These are phyloP conservation scores for Trichacis sp. DNA, from an alignment of 2,888 invertebrate genomes.

Conservation along the genomic window DNA sequence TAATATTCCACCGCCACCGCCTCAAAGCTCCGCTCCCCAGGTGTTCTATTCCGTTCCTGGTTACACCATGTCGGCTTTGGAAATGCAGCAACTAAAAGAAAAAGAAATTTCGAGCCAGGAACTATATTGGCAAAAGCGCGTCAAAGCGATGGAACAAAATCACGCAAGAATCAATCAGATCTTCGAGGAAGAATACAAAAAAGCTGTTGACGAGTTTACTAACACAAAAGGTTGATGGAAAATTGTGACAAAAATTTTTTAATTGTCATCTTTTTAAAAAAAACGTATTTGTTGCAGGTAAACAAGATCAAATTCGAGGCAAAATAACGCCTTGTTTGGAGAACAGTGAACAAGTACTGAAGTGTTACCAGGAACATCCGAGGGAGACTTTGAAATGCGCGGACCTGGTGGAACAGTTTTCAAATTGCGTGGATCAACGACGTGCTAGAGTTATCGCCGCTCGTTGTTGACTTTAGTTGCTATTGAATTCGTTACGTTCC, in stretches of 20 bases:
- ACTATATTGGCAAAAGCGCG: slow-evolving; percentile 73
- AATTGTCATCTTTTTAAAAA: no score
- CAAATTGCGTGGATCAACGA: slow-evolving; percentile 74
- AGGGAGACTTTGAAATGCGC: slow-evolving; percentile 74
- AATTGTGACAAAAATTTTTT: no score
- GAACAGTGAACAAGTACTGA: slow-evolving; percentile 72
- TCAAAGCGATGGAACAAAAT: slow-evolving; percentile 71
- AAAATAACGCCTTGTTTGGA: slow-evolving; percentile 71
- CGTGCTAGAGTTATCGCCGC: slow-evolving; percentile 69
- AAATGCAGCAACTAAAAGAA: slow-evolving; percentile 72
- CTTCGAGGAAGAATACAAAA: slow-evolving; percentile 73
- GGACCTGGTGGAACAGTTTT: slow-evolving; percentile 74
- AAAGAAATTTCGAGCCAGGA: slow-evolving; percentile 74
- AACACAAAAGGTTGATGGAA: slow-evolving; percentile 15
- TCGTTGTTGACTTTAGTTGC: slow-evolving; percentile 50
- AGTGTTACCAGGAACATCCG: slow-evolving; percentile 74
- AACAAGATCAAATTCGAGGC: slow-evolving; percentile 20
- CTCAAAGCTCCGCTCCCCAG: slow-evolving; percentile 9
- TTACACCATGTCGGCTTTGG: slow-evolving; percentile 60
- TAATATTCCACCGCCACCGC: not conserved
- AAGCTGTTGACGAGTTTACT: slow-evolving; percentile 65
- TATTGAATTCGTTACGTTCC: not conserved
- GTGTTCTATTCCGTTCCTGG: slow-evolving; percentile 49
- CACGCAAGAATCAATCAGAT: slow-evolving; percentile 73
- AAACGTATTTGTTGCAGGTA: slow-evolving; percentile 19